These are phyloP conservation scores for Atta cephalotes DNA, from an alignment of 1,140 invertebrate genomes.

Conservation along the genomic window DNA sequence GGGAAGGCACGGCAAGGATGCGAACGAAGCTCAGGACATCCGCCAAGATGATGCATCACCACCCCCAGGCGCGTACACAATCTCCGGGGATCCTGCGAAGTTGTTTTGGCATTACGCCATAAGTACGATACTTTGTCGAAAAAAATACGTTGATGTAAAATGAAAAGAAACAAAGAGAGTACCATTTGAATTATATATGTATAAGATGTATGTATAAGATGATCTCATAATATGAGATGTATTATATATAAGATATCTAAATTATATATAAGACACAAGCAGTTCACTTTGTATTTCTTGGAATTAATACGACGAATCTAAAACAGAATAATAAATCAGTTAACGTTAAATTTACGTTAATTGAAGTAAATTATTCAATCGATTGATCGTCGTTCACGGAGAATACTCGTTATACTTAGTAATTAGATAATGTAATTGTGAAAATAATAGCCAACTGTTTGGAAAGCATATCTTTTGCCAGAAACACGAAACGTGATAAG, in stretches of 20 bases:
- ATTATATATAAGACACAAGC: conserved; percentile 6
- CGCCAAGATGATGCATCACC: conserved; percentile 54
- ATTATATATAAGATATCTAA: conserved; percentile 16
- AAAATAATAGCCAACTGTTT: background rate
- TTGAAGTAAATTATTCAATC: background rate
- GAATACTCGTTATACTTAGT: background rate
- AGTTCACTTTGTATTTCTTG: background rate
- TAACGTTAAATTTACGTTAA: background rate
- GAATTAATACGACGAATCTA: background rate
- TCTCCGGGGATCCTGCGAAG: conserved; percentile 38
- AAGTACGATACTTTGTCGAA: conserved; percentile 41
- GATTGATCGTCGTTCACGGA: background rate
- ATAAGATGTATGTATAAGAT: background rate
- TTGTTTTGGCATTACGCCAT: conserved; percentile 41
- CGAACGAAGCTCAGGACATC: conserved; percentile 63
- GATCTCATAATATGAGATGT: background rate
- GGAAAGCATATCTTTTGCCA: conserved; percentile 7
- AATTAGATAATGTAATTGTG: background rate
- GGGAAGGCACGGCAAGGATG: conserved; percentile 27
- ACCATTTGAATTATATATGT: conserved; percentile 25
- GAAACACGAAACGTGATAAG: background rate
- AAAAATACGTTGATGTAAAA: conserved; percentile 46
- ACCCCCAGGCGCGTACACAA: conserved; percentile 50
- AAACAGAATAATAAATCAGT: background rate
- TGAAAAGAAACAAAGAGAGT: conserved; percentile 16